Evolutionary conservation across 2,797 vertebrate species (phyloP), one percentile per base, ranked within the genome.

Genomic region (Cetoscarus ocellatus): DNA sequence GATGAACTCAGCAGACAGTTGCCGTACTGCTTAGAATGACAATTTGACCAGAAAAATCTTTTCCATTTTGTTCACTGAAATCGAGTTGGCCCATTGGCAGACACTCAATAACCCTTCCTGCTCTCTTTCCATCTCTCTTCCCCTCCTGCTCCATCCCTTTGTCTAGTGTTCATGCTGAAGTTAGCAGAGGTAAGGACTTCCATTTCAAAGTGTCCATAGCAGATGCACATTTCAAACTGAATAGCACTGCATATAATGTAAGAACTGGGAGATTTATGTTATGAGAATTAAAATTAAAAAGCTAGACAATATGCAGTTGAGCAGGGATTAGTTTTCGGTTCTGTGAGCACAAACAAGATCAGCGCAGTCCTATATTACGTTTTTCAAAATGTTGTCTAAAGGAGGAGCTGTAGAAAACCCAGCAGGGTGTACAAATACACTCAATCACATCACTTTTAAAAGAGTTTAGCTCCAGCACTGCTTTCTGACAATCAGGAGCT

Each of bases 21-120:
- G 80, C 83, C 61, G 70, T 54, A 60, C 79, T 47, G 66, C 84
- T 84, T 80, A 79, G 82, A 91, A 91, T 91, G 78, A 85, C 82
- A 89, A 90, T 93, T 87, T 89, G 27, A 78, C 83, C 87, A 78
- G 84, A 93, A 91, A 91, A 85, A 83, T 74, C 78, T 45, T 66
- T 84, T 87, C 75, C 77, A 85, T 92, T 91, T 85, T 91, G 83
- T 90, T 86, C 73, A 65, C 75, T 82, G 77, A 83, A 87, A 91
- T 88, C 87, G 87, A 88, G 83, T 90, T 86, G 86, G 82, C 44
- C 85, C 81, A 79, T 88, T 85, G 87, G 71, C 68, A 86, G 76
- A 85, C 73, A 68, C 80, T 86, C 79, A 82, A 75, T 84, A 86
- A 70, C 71, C 64, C 56, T 70, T 43, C 70, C 45, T 54, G 35